phyloP scores from a whole-genome alignment of 2,113 vertebrate genomes.

The Sminthopsis crassicaudata region DNA sequence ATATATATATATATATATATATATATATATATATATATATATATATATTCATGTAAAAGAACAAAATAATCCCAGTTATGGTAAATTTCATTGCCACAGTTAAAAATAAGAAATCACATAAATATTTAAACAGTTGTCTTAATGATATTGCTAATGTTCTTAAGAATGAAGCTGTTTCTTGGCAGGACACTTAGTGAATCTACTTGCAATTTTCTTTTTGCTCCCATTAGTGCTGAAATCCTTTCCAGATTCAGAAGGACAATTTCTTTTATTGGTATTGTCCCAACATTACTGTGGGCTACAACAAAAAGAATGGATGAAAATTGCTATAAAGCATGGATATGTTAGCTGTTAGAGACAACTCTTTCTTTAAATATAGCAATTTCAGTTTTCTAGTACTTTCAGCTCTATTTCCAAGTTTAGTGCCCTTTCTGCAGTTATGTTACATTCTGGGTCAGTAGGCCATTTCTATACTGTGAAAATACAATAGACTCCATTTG shows the following conservation, averaged over 20 bases:
- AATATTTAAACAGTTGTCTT: slow-evolving; percentile 55
- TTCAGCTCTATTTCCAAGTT: neutral
- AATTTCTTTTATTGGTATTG: neutral
- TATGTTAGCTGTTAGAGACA: neutral
- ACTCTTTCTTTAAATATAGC: neutral
- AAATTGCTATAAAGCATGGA: neutral
- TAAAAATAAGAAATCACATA: slow-evolving; percentile 49
- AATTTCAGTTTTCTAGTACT: neutral
- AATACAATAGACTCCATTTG: neutral
- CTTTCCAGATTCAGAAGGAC: slow-evolving; percentile 40
- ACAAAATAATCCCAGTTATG: neutral
- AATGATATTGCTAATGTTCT: neutral
- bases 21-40: neutral
- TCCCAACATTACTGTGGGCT: neutral
- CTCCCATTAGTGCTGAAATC: slow-evolving; percentile 21
- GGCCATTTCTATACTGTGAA: neutral
- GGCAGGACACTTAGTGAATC: neutral
- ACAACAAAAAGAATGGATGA: neutral
- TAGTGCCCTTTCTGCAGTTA: neutral
- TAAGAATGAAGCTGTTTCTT: neutral
- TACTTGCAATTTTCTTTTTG: neutral
- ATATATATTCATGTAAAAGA: neutral
- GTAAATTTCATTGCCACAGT: slow-evolving; percentile 18
- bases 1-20: neutral
- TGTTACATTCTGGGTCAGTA: neutral